Evolutionary conservation across 2,888 invertebrate species (phyloP).

Genomic region (Cremastobaeus sp.): DNA sequence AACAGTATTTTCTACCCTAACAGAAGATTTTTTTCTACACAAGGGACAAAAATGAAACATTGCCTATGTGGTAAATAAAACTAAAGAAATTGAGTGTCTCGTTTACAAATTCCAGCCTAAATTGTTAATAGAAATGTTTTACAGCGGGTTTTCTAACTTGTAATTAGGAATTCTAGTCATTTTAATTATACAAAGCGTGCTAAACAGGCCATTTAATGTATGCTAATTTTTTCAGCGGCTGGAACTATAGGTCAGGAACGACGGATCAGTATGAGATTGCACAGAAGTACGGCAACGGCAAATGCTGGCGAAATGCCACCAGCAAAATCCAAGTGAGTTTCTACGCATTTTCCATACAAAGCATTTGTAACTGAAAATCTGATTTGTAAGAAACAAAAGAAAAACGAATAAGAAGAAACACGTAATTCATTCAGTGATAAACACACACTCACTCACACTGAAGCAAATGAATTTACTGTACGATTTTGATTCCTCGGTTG

Average conservation of each 20-base stretch:
- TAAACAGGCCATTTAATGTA: too few species aligned
- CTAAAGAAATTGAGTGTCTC: too few species aligned
- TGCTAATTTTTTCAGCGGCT: conserved; percentile 72
- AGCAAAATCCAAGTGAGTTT: conserved; percentile 76
- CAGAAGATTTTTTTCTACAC: too few species aligned
- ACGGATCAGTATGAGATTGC: conserved; percentile 77
- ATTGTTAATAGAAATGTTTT: too few species aligned
- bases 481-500: conserved; percentile 43
- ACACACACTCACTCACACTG: too few species aligned
- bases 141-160: too few species aligned
- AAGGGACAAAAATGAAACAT: too few species aligned
- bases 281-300: conserved; percentile 64
- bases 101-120: too few species aligned
- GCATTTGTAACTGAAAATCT: conserved; percentile 7
- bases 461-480: conserved; percentile 37
- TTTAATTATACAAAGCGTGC: too few species aligned
- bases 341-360: conserved; percentile 52
- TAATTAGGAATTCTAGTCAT: too few species aligned
- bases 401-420: background rate
- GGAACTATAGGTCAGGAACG: conserved; percentile 75
- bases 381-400: background rate
- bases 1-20: too few species aligned
- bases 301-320: conserved; percentile 73
- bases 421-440: background rate
- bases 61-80: too few species aligned